These are phyloP conservation scores for Odobenus rosmarus DNA, from an alignment of 2,113 vertebrate species.

Conservation along the genomic window DNA sequence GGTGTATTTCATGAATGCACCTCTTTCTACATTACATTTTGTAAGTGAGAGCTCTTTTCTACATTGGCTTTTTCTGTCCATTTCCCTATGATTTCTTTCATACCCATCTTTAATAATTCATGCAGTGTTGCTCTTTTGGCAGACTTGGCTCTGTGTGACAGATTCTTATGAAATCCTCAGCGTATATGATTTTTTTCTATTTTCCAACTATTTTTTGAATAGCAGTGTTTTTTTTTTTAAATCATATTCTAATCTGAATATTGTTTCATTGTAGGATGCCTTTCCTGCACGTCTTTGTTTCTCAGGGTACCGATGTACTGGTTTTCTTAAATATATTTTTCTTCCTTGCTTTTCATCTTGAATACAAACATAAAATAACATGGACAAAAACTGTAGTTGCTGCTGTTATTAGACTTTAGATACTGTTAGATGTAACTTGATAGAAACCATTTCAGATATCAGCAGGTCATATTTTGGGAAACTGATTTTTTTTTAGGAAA, in stretches of 20 bases:
- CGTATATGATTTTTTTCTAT: neutral
- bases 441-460: neutral
- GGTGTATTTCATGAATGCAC: neutral
- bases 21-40: neutral
- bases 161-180: neutral
- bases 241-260: neutral
- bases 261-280: neutral
- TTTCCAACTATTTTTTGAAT: neutral
- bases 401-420: neutral
- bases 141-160: neutral
- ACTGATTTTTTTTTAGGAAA: neutral
- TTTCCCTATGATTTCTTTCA: neutral
- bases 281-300: neutral
- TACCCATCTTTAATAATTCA: neutral
- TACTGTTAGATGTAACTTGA: neutral
- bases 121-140: neutral
- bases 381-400: neutral
- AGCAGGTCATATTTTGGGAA: neutral
- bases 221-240: neutral
- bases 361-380: neutral
- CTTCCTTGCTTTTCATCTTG: neutral
- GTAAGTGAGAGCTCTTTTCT: neutral
- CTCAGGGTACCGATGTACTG: neutral
- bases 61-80: neutral
- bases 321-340: constrained; percentile 12